phyloP scores from a whole-genome alignment of 2,113 vertebrate species.

The Erythrocebus patas region DNA sequence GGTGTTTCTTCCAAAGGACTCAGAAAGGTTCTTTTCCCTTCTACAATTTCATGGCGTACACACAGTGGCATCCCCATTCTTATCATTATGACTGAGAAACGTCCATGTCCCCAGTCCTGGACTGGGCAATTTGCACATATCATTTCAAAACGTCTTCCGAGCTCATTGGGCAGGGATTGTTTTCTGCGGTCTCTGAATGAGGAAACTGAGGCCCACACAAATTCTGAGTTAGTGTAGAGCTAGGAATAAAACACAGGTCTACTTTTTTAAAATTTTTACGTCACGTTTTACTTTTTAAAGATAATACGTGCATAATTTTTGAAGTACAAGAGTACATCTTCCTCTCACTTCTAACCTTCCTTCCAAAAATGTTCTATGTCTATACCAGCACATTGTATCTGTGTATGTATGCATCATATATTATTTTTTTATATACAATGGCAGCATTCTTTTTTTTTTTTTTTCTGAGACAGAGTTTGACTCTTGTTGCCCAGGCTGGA shows the following conservation, averaged over 20 bases:
- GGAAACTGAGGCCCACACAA: background rate
- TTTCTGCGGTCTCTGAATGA: background rate
- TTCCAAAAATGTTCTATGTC: background rate
- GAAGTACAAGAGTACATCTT: background rate
- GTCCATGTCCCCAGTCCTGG: background rate
- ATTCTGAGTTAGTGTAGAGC: rapidly evolving
- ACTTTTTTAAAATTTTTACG: background rate
- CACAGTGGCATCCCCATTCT: rapidly evolving
- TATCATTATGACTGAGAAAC: background rate
- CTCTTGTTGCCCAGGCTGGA: no score
- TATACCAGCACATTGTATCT: rapidly evolving
- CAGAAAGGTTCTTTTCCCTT: background rate
- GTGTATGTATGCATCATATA: rapidly evolving
- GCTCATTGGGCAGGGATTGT: rapidly evolving
- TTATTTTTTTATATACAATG: rapidly evolving
- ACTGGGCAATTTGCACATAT: background rate
- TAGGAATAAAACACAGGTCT: background rate
- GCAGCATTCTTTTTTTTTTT: background rate
- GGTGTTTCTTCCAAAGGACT: background rate
- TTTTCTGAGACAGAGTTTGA: no score
- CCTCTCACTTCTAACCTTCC: background rate
- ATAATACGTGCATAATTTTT: background rate
- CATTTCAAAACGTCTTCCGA: background rate
- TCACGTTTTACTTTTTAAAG: background rate
- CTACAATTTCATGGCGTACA: rapidly evolving